Evolutionary conservation across 2,797 vertebrate species (phyloP).

Genomic region (Eutrigla gurnardus): DNA sequence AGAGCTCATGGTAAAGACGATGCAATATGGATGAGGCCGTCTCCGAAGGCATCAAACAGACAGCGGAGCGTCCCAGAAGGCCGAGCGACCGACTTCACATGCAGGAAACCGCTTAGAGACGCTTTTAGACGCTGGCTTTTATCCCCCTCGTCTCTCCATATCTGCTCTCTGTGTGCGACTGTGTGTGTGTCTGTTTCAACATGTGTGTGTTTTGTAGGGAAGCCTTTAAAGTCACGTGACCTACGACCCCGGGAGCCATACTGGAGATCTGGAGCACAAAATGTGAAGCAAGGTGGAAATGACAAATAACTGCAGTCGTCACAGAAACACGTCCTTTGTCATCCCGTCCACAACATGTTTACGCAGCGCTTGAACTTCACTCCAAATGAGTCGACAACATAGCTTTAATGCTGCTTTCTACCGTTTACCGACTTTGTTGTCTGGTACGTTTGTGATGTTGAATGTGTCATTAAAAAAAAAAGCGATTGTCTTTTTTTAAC

Average conservation of each 20-base stretch:
- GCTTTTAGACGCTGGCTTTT: slow-evolving; percentile 52
- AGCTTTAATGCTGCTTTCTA: too few species aligned
- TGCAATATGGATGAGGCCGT: slow-evolving; percentile 79
- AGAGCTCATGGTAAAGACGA: slow-evolving; percentile 69
- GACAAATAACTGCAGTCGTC: not conserved
- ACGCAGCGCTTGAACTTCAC: too few species aligned
- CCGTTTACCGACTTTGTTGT: too few species aligned
- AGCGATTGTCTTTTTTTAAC: too few species aligned
- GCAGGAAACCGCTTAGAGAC: slow-evolving; percentile 59
- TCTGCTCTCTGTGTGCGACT: slow-evolving; percentile 47
- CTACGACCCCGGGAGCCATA: not conserved
- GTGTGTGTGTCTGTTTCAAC: slow-evolving; percentile 43
- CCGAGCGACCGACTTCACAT: slow-evolving; percentile 69
- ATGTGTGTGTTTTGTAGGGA: slow-evolving; percentile 12
- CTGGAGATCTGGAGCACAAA: not conserved
- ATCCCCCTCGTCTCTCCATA: slow-evolving; percentile 31
- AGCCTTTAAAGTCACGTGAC: slow-evolving; percentile 9
- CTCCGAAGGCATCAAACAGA: slow-evolving; percentile 73
- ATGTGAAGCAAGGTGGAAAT: not conserved
- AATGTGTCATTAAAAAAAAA: too few species aligned
- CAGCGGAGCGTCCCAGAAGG: slow-evolving; percentile 59
- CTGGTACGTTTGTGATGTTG: too few species aligned
- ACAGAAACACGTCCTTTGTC: not conserved
- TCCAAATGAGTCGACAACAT: too few species aligned
- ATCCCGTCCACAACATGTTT: too few species aligned